Evolutionary conservation across 1,140 invertebrate genomes (phyloP), one percentile per base, ranked within the genome.

Genomic region (Drosophila suzukii): DNA sequence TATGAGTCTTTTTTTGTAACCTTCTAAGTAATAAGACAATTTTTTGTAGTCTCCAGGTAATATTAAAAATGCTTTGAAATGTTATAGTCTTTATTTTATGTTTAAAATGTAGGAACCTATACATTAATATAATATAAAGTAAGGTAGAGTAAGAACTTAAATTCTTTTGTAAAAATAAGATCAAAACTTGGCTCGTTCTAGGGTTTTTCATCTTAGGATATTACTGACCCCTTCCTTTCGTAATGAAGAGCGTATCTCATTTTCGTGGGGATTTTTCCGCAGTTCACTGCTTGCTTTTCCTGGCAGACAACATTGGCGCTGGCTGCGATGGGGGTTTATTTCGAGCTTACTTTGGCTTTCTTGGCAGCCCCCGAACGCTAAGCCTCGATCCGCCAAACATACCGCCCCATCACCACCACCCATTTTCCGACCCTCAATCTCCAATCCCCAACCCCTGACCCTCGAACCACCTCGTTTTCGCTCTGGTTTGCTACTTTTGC

Each of bases 271-370:
- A 10, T 54, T 61, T 43, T 44, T 8, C 20, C 44, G 11, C 36
- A 57, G 7, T 3, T 43, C 38, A 7, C 41, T 65, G 24, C 49
- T 43, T 13, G 54, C 17, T 68, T 70, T 54, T 59, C 65, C 17
- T 20, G 51, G 76, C 83, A 88, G 82, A 85, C 82, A 85, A 86
- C 83, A 59, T 70, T 34, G 17, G 6, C 60, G 44, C 59, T 44
- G 60, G 24, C 46, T 74, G 55, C 70, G 81, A 85, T 72, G 84
- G 75, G 84, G 84, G 84, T 89, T 89, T 89, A 89, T 89, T 89
- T 89, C 84, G 61, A 84, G 84, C 84, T 88, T 89, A 88, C 84
- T 89, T 77, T 80, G 80, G 80, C 63, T 80, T 89, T 89, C 82
- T 88, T 82, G 70, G 70, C 61, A 60, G 58, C 41, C 51, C 46